Evolutionary conservation across 2,797 vertebrate species (phyloP).

Genomic region (Paramormyrops hopkinsi): DNA sequence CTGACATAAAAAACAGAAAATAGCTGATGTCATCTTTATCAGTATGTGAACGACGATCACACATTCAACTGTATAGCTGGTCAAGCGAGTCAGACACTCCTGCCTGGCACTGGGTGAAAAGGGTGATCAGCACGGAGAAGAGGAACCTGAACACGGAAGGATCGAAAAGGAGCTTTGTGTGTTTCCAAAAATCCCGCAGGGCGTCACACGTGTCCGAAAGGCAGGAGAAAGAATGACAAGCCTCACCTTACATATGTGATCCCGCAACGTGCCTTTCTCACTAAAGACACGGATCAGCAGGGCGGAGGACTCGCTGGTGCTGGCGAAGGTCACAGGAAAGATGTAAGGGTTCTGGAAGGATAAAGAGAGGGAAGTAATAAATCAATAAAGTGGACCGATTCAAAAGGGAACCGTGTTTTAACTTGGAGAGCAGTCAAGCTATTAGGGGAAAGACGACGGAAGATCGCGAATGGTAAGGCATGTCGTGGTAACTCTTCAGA

Average conservation of each 20-base stretch:
- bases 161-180: neutral
- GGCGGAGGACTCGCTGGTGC: conserved; percentile 81
- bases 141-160: neutral
- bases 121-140: neutral
- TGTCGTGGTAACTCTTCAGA: neutral
- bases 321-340: conserved; percentile 80
- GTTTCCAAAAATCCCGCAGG: neutral
- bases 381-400: neutral
- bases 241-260: conserved; percentile 91
- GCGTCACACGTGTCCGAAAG: neutral
- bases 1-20: neutral
- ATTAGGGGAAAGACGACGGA: neutral
- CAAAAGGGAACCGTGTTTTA: neutral
- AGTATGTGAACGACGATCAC: neutral
- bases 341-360: conserved; percentile 76
- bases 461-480: neutral
- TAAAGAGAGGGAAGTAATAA: neutral
- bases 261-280: conserved; percentile 87
- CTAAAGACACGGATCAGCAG: conserved; percentile 83
- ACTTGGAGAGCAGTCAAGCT: neutral
- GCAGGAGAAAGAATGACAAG: neutral
- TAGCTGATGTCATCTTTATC: neutral
- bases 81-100: neutral
- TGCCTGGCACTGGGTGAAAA: neutral
- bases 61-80: neutral